phyloP scores from a whole-genome alignment of 1,140 invertebrate genomes.

The Drosophila littoralis region DNA sequence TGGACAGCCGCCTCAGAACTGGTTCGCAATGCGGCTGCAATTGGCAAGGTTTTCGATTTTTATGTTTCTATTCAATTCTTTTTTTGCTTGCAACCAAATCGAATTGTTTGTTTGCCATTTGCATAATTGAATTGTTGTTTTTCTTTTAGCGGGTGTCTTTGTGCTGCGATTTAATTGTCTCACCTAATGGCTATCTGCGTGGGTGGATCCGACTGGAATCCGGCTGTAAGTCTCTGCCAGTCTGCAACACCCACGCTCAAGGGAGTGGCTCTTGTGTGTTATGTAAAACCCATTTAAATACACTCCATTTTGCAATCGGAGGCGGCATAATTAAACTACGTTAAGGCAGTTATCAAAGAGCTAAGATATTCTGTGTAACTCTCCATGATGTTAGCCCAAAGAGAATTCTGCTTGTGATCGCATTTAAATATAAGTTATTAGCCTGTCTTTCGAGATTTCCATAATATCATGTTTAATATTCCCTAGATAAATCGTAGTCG shows the following conservation, averaged over 20 bases:
- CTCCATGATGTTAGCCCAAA: no score
- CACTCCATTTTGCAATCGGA: slow-evolving; percentile 17
- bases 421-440: no score
- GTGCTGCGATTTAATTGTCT: slow-evolving; percentile 57
- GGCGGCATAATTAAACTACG: slow-evolving; percentile 31
- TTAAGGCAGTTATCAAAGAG: slow-evolving; percentile 11
- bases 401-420: no score
- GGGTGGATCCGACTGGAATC: slow-evolving; percentile 23
- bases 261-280: slow-evolving; percentile 31
- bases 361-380: no score
- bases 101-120: slow-evolving; percentile 50
- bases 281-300: slow-evolving; percentile 30
- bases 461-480: no score
- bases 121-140: slow-evolving; percentile 45
- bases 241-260: slow-evolving; percentile 22
- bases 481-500: no score
- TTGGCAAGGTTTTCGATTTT: slow-evolving; percentile 30
- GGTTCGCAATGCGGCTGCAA: slow-evolving; percentile 41
- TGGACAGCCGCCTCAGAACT: slow-evolving; percentile 23
- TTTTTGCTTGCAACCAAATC: slow-evolving; percentile 14
- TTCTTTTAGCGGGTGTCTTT: slow-evolving; percentile 22
- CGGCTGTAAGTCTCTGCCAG: slow-evolving; percentile 17
- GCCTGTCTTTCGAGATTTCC: no score
- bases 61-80: not conserved
- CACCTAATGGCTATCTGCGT: slow-evolving; percentile 51